Base-by-base conservation (phyloP, 2,113 vertebrate genomes). In the Collichthys lucidus region DNA sequence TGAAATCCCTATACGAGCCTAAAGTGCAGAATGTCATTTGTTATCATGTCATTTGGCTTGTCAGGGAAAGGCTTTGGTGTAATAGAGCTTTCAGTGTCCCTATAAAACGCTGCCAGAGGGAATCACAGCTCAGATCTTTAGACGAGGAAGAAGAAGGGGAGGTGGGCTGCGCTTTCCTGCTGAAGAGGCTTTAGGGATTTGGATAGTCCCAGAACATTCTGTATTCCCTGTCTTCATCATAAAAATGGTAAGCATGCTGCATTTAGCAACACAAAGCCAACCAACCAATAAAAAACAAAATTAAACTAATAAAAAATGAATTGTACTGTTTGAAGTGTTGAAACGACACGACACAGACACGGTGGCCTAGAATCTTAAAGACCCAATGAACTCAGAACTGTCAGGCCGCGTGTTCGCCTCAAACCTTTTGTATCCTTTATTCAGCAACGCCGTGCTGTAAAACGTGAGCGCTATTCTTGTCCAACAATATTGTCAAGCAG, bases 81-180 rank as follows among this genome's bases (percentile, higher is more conserved):
- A 80, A 90, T 77, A 57, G 80, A 90, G 86, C 84, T 89, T 73
- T 88, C 78, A 66, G 74, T 68, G 78, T 83, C 55, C 40, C 70
- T 62, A 71, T 86, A 76, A 86, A 79, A 84, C 79, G 74, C 88
- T 70, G 79, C 88, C 81, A 83, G 49, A 80, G 72, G 89, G 81
- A 91, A 88, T 89, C 83, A 79, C 61, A 46, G 72, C 80, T 88
- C 76, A 88, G 86, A 83, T 88, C 82, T 88, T n/a, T 74, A 71
- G 78, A 87, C 60, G 49, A 66, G 78, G 67, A 56, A 73, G 77
- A 47, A 79, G 64, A 72, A 8, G 64, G 64, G 29, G 62, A 79
- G 66, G 46, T 85, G 17, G 44, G 16, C 24, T 16, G 29, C 71
- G 73, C 60, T 69, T 81, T 75, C 74, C 71, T 75, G 82, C 59